Conservation (phyloP, 2,888 invertebrate species). For the Cephalotes varians region DNA sequence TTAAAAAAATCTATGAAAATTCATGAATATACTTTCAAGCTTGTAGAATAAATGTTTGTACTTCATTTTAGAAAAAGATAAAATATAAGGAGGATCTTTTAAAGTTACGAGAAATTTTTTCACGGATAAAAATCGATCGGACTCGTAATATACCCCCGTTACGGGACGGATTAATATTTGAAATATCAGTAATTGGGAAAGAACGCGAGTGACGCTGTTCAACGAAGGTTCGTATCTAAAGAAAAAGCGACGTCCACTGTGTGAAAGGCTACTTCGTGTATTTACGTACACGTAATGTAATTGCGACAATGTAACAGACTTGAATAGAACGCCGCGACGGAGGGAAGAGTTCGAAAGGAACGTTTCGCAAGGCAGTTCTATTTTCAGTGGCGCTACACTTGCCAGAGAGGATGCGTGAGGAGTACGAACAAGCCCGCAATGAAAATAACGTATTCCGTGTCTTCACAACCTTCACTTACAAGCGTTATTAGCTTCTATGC, state of each 20-base stretch:
- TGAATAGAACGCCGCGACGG: not conserved
- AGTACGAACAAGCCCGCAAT: constrained; percentile 1
- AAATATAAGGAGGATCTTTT: too few relatives aligned
- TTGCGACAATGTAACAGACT: constrained; percentile 2
- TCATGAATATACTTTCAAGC: too few relatives aligned
- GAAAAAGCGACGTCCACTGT: not conserved
- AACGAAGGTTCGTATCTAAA: not conserved
- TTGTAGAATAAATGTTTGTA: too few relatives aligned
- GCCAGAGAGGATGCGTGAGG: constrained; percentile 21
- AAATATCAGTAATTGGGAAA: not conserved
- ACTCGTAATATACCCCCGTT: too few relatives aligned
- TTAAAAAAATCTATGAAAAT: too few relatives aligned
- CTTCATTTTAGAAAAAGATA: too few relatives aligned
- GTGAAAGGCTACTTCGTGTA: not conserved
- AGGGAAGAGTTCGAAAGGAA: not conserved
- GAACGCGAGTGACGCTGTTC: not conserved
- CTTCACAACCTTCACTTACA: constrained; percentile 40
- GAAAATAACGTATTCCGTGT: constrained; percentile 48
- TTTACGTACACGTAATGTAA: not conserved
- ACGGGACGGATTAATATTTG: not conserved
- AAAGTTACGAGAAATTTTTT: too few relatives aligned
- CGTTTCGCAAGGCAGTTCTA: constrained; percentile 23
- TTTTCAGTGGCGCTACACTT: constrained; percentile 33
- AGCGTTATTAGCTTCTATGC: constrained; percentile 37
- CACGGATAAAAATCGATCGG: too few relatives aligned